A percentile compares a stretch with the other conserved stretches of the same genome.
phyloP scores from a whole-genome alignment of 2,113 vertebrate species.

The Actinemys pallida region DNA sequence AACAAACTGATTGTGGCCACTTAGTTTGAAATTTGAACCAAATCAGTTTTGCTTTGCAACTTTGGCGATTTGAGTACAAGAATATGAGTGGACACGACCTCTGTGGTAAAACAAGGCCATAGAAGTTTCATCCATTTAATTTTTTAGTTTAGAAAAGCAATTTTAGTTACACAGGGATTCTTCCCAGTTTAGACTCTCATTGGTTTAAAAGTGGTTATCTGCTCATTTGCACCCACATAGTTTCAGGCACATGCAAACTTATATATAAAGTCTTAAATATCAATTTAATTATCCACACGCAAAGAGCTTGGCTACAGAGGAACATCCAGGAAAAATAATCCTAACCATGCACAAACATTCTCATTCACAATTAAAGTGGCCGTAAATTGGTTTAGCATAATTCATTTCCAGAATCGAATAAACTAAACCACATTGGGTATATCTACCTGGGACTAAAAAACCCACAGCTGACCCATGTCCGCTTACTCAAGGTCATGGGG shows the following conservation, averaged over 20 bases:
- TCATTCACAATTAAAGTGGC: neutral
- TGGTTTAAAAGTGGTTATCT: neutral
- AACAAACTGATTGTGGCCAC: neutral
- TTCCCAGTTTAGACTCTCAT: neutral
- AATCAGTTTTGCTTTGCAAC: neutral
- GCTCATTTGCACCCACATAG: neutral
- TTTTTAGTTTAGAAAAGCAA: fast-evolving
- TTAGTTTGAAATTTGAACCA: neutral
- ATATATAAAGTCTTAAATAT: too few relatives aligned
- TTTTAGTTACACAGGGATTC: neutral
- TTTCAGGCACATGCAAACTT: neutral
- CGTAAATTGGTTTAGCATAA: neutral
- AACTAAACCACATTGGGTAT: neutral
- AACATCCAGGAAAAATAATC: neutral
- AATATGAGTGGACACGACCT: neutral
- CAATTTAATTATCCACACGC: too few relatives aligned
- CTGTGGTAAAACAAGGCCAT: neutral
- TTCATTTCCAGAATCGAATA: neutral
- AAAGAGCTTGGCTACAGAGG: neutral
- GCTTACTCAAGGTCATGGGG: neutral
- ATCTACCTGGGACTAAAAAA: neutral
- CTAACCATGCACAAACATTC: too few relatives aligned
- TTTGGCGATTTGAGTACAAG: neutral
- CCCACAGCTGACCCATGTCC: neutral
- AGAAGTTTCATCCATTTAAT: neutral